Conservation (phyloP, 2,797 vertebrate species). For the Microctenopoma stevenorrisi region DNA sequence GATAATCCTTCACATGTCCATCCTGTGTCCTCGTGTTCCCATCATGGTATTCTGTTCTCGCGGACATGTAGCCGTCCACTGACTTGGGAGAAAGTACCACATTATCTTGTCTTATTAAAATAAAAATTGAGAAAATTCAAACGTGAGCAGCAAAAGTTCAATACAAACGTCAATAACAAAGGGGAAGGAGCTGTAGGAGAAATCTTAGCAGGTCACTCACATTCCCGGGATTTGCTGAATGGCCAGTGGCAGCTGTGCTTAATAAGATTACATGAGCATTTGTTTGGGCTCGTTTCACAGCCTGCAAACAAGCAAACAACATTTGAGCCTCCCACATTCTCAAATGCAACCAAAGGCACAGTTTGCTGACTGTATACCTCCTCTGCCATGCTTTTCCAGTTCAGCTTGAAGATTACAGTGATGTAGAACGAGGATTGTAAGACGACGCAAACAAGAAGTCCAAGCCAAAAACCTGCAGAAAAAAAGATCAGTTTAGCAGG, state of each 20-base stretch:
- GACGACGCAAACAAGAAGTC: slow-evolving; percentile 84
- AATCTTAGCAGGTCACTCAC: slow-evolving; percentile 28
- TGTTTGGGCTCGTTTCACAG: slow-evolving; percentile 65
- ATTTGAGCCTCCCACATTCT: not conserved
- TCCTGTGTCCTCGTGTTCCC: not conserved
- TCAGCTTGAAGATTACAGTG: slow-evolving; percentile 79
- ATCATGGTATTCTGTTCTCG: slow-evolving; percentile 40
- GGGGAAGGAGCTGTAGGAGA: not conserved
- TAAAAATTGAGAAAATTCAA: no score
- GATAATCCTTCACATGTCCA: not conserved
- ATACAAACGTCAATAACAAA: not conserved
- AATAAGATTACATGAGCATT: slow-evolving; percentile 27
- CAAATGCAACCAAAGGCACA: not conserved
- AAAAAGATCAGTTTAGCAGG: slow-evolving; percentile 4
- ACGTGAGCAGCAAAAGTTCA: no score
- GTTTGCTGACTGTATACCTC: slow-evolving; percentile 42
- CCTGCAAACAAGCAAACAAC: slow-evolving; percentile 52
- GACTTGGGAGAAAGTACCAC: slow-evolving; percentile 35
- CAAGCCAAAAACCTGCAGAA: slow-evolving; percentile 89
- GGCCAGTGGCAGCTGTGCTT: slow-evolving; percentile 14
- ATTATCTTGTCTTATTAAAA: not conserved
- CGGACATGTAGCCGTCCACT: slow-evolving; percentile 53
- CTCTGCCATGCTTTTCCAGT: slow-evolving; percentile 65
- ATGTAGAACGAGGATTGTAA: slow-evolving; percentile 87
- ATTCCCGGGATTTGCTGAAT: slow-evolving; percentile 8